These are phyloP conservation scores for Porites cylindrica DNA, from an alignment of 92 coral and sea anemone species.

Conservation along the genomic window DNA sequence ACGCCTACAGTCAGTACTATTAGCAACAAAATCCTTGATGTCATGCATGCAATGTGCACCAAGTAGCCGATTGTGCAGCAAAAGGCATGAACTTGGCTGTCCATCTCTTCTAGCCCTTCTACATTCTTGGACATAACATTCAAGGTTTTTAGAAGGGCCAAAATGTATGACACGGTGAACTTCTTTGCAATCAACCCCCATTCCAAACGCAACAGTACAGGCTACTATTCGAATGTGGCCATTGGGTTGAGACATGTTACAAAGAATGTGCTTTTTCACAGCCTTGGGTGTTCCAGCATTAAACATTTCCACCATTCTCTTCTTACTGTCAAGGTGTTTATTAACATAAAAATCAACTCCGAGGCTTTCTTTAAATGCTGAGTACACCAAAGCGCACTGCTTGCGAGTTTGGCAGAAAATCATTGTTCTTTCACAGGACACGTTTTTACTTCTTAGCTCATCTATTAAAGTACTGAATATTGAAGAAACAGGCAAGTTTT, in stretches of 20 bases:
- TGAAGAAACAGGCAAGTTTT: conserved; percentile 48
- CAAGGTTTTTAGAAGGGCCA: conserved; percentile 73
- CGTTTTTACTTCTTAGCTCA: conserved; percentile 32
- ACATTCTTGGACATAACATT: conserved; percentile 70
- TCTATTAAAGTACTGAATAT: conserved; percentile 52
- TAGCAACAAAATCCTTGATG: conserved; percentile 53
- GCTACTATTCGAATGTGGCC: conserved; percentile 56
- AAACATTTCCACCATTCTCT: conserved; percentile 69
- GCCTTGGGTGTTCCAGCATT: conserved; percentile 71
- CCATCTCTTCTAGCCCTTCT: conserved; percentile 76
- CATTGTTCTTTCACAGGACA: conserved; percentile 59
- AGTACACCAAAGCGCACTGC: conserved; percentile 65
- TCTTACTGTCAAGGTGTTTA: conserved; percentile 10
- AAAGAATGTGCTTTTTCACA: conserved; percentile 61
- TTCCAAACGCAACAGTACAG: conserved; percentile 68
- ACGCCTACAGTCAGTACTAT: conserved; percentile 51
- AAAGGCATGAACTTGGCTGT: conserved; percentile 51
- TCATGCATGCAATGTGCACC: conserved; percentile 64
- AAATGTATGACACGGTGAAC: conserved; percentile 61
- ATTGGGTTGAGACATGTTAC: conserved; percentile 34
- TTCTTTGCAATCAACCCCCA: conserved; percentile 40
- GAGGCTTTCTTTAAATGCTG: conserved; percentile 53
- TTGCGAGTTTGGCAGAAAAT: conserved; percentile 72
- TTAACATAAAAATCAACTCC: conserved; percentile 31
- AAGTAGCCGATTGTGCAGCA: conserved; percentile 70